Evolutionary conservation across 2,888 invertebrate species (phyloP).

Genomic region (Tuberolachnus salignus): DNA sequence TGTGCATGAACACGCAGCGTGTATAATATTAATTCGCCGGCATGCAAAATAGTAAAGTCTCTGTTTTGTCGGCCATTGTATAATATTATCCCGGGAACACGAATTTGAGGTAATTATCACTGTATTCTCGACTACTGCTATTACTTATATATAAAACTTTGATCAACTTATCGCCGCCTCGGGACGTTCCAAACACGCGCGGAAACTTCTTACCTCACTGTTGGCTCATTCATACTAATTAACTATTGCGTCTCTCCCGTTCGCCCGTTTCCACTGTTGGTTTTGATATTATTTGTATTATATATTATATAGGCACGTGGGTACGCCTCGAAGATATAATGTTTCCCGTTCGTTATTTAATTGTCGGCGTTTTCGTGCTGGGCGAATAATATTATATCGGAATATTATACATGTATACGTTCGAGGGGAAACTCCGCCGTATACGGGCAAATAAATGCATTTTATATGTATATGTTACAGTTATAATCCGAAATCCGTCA

Average conservation of each 20-base stretch:
- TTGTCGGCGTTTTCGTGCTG: not conserved
- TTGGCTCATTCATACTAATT: conserved; percentile 35
- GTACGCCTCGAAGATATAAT: not conserved
- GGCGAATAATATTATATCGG: not conserved
- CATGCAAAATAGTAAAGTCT: too few species aligned
- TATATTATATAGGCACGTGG: not conserved
- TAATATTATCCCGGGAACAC: not conserved
- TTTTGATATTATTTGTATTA: not conserved
- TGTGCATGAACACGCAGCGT: too few species aligned
- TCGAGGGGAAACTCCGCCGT: too few species aligned
- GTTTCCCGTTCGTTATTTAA: not conserved
- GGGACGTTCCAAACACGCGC: conserved; percentile 25
- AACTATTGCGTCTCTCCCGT: conserved; percentile 22
- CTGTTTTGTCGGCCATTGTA: not conserved
- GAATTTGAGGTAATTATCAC: conserved; percentile 2
- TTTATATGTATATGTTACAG: too few species aligned
- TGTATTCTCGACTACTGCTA: not conserved
- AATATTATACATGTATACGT: too few species aligned
- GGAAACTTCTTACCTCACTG: conserved; percentile 31
- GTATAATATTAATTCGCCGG: too few species aligned
- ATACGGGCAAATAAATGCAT: too few species aligned
- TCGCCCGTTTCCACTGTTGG: not conserved
- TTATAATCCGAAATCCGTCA: too few species aligned
- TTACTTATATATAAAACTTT: conserved; percentile 31
- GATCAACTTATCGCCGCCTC: conserved; percentile 35